Base-by-base conservation (phyloP, 2,888 invertebrate species). In the Xestia rhomboidea region DNA sequence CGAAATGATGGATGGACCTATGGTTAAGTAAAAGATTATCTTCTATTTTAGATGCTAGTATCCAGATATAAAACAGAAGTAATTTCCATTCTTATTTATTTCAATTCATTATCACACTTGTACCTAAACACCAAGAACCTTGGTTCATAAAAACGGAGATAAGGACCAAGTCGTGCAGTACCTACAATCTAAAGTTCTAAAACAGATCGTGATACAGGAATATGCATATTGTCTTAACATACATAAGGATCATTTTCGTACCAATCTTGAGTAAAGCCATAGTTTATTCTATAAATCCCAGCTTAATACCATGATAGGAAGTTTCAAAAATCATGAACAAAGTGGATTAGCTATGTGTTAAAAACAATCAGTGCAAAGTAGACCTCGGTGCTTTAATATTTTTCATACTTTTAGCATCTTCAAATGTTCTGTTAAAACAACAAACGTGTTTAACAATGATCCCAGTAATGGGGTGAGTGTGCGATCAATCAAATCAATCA, bases 381-480 rank as follows among this genome's bases (percentile, higher is more conserved):
- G 57, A 63, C 63, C 49, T 64, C 57, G 49, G 54, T 83, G 84
- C 79, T 83, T 62, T 13, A 57, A 78, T 78, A 57, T 81, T 68
- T 66, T 66, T 64, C 49, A 82, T 67, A 75, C 18, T 57, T 77
- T 60, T 68, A 44, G 44, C 68, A 82, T 41, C 8, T 46, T 11
- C 30, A 41, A 51, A 54, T 44, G 8, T n/a, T 72, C 30, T 54
- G 30, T 62, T 46, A 60, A 6, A 71, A 72, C 41, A 54, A 15
- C 54, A 84, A 79, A 69, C 46, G 51, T 72, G 49, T 83, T 51
- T 60, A 83, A 79, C 30, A 68, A 79, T 81, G 81, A 78, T 81
- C 80, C 75, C 74, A 74, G 79, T 51, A 82, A 84, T 76, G 69
- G 77, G 76, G 77, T 60, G 75, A 82, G 74, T 64, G 73, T 63